These are phyloP conservation scores for Delichon dasypus DNA, from an alignment of 2,797 vertebrate species.

Conservation along the genomic window DNA sequence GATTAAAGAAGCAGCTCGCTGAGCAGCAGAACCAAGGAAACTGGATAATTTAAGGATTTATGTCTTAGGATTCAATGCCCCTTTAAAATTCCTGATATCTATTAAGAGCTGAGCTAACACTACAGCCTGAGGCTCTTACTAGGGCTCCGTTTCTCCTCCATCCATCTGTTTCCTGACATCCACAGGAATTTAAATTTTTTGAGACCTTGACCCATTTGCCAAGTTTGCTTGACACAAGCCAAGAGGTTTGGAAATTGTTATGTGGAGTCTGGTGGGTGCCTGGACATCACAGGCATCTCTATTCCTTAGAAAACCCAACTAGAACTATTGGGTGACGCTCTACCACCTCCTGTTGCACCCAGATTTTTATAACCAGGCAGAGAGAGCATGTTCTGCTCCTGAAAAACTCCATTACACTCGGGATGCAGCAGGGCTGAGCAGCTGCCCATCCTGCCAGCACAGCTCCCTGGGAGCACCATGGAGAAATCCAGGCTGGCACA, in stretches of 20 bases:
- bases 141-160: not conserved
- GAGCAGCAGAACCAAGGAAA: not conserved
- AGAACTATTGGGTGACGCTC: not conserved
- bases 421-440: not conserved
- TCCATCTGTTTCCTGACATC: not conserved
- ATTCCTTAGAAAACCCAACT: not conserved
- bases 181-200: not conserved
- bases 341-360: not conserved
- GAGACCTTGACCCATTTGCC: not conserved
- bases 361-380: not conserved
- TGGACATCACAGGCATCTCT: not conserved
- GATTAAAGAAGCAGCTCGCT: constrained; percentile 4
- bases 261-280: fast-evolving
- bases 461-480: not conserved
- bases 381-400: not conserved
- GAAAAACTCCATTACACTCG: fast-evolving
- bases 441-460: not conserved
- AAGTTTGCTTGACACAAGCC: not conserved
- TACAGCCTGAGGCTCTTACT: not conserved
- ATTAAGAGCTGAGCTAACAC: not conserved
- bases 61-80: not conserved
- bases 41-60: not conserved
- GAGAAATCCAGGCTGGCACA: not conserved
- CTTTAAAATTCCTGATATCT: not conserved
- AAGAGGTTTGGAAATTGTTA: not conserved